These are phyloP conservation scores for Scaptomyza parva DNA, from an alignment of 2,888 invertebrate species.

Conservation along the genomic window DNA sequence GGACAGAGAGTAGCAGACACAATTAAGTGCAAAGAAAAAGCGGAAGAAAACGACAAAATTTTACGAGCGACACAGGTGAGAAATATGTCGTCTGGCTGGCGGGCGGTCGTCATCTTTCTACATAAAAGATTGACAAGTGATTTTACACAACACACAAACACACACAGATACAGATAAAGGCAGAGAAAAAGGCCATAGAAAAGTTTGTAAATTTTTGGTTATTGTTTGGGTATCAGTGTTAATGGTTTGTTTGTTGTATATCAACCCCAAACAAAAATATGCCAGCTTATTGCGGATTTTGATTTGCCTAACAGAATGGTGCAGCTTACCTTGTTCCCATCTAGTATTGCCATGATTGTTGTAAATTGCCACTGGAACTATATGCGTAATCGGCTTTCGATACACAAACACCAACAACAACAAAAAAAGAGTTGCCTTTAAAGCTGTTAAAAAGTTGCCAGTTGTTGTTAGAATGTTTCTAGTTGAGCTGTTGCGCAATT, in stretches of 20 bases:
- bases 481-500: slow-evolving; percentile 55
- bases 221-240: slow-evolving; percentile 28
- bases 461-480: slow-evolving; percentile 10
- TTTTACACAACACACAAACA: slow-evolving; percentile 59
- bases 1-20: slow-evolving; percentile 64
- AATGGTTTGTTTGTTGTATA: slow-evolving; percentile 29
- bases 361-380: slow-evolving; percentile 35
- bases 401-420: not conserved
- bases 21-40: slow-evolving; percentile 75
- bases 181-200: slow-evolving; percentile 19
- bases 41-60: slow-evolving; percentile 75
- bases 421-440: slow-evolving; percentile 11
- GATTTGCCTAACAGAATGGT: slow-evolving; percentile 52
- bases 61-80: slow-evolving; percentile 64
- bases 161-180: slow-evolving; percentile 22
- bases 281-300: slow-evolving; percentile 38
- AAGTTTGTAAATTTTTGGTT: slow-evolving; percentile 48
- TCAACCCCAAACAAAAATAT: no score
- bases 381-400: slow-evolving; percentile 52
- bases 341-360: slow-evolving; percentile 53
- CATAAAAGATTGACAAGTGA: slow-evolving; percentile 81
- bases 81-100: slow-evolving; percentile 48
- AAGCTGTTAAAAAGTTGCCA: slow-evolving; percentile 19
- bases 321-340: slow-evolving; percentile 55
- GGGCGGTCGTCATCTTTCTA: slow-evolving; percentile 68